Conservation (phyloP, 2,797 vertebrate species). For the Chaetophractus vellerosus region DNA sequence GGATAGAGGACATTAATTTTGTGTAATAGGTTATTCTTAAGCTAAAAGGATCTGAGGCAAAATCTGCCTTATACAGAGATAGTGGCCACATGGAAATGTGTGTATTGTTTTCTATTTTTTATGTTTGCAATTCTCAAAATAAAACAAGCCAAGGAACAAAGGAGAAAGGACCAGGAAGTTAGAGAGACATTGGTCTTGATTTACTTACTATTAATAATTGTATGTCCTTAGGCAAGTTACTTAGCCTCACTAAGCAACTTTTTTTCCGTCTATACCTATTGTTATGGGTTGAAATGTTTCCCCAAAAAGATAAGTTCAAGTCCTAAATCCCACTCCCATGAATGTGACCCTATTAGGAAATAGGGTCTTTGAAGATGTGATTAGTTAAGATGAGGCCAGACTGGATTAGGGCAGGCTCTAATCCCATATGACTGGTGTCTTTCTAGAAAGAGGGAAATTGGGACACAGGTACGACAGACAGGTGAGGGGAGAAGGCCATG, state of each 20-base stretch:
- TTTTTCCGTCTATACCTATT: background rate
- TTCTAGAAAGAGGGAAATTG: no score
- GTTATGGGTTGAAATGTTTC: no score
- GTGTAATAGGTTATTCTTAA: constrained; percentile 4
- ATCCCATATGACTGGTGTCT: no score
- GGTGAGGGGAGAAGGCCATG: no score
- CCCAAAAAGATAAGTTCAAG: no score
- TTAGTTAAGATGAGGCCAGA: no score
- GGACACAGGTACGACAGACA: no score
- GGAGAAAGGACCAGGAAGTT: background rate
- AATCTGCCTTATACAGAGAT: background rate
- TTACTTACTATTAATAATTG: background rate
- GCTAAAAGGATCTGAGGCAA: background rate
- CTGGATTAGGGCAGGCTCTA: no score
- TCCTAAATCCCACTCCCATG: no score
- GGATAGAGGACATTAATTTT: background rate
- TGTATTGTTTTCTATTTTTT: background rate
- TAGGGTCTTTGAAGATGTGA: no score
- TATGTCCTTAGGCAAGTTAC: background rate
- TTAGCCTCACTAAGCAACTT: background rate
- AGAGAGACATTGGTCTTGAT: no score
- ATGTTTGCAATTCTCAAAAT: constrained; percentile 42
- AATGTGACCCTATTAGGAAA: no score
- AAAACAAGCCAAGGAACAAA: background rate
- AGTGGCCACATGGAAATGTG: background rate